A percentile compares a stretch with the other conserved stretches of the same genome.
These are phyloP conservation scores for Drosophila atripex DNA, from an alignment of 2,888 invertebrate genomes.

Conservation along the genomic window DNA sequence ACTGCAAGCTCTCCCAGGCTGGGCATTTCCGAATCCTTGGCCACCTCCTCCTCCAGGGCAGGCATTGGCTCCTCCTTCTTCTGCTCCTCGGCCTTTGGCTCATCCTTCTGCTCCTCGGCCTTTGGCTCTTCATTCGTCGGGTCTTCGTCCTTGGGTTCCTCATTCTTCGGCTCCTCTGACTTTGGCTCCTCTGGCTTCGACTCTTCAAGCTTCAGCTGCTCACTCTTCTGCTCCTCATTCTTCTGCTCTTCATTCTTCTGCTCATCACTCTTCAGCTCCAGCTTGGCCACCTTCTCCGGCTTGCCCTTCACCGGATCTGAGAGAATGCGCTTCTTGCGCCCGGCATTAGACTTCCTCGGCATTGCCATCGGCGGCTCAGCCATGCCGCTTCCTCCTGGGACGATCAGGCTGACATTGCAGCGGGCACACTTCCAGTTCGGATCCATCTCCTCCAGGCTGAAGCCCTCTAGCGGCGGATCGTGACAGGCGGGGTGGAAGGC, in stretches of 20 bases:
- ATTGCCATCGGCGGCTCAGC: neutral
- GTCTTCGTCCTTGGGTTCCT: neutral
- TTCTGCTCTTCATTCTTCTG: neutral
- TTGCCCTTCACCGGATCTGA: slow-evolving; percentile 43
- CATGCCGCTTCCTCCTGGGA: neutral
- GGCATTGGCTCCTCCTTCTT: too few relatives aligned
- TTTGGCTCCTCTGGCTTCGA: neutral
- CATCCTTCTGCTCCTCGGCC: too few relatives aligned
- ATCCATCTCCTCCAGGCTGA: slow-evolving; percentile 81
- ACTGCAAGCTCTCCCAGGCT: neutral
- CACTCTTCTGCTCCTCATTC: neutral
- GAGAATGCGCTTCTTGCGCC: slow-evolving; percentile 56
- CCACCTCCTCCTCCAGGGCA: neutral
- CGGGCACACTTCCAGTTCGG: slow-evolving; percentile 90
- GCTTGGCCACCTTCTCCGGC: slow-evolving; percentile 5
- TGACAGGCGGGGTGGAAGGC: slow-evolving; percentile 94
- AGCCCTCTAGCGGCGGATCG: slow-evolving; percentile 87
- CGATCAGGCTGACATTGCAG: slow-evolving; percentile 82
- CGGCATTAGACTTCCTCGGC: slow-evolving; percentile 45
- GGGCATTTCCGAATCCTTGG: neutral
- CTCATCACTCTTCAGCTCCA: neutral
- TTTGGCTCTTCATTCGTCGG: neutral
- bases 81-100: too few relatives aligned
- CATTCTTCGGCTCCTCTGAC: too few relatives aligned
- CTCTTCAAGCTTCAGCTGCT: neutral